Base-by-base conservation (phyloP, 2,888 invertebrate species). In the Trachelus troglodyta region DNA sequence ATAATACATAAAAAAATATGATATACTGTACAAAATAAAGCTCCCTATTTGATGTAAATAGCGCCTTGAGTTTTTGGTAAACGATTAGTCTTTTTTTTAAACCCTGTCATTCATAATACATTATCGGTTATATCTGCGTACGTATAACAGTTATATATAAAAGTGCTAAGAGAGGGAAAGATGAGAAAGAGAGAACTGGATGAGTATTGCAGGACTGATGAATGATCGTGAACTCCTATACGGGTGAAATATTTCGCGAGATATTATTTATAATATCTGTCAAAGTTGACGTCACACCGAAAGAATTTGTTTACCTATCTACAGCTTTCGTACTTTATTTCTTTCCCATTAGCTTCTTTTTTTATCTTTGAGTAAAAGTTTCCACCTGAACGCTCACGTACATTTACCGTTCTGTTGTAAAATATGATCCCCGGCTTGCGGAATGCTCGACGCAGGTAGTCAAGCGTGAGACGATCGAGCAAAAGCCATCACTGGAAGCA, bases 171-270 rank as follows among this genome's bases (percentile, higher is more conserved):
- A 56, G 23, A 56, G 56, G 40, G 6, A 40, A 40, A 40, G 15
- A 23, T 15, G 23, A 56, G 40, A 40, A 15, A 40, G 15, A 56
- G 23, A 23, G 23, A 56, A 15, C 23, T 56, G 15, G 23, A 56
- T 9, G 23, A 56, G 56, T 23, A 9, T 74, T 76, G 75, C 77
- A 79, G 80, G 77, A 77, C 87, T 85, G 87, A 88, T 87, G 85
- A 87, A 88, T 88, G 86, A 85, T 84, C 82, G 83, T 84, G 56
- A 83, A 83, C 83, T 81, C 83, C 83, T 79, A 2, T 15, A 85
- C 87, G 84, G 85, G 84, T 86, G 83, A 84, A 81, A 83, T 81
- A 86, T 87, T 88, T 86, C 87, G 86, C 86, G 85, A 88, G 84
- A 86, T 85, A 85, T 88, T 88, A 88, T 88, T 88, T 86, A 88